These are phyloP conservation scores for Netelia melanura DNA, from an alignment of 2,888 invertebrate species.

Conservation along the genomic window DNA sequence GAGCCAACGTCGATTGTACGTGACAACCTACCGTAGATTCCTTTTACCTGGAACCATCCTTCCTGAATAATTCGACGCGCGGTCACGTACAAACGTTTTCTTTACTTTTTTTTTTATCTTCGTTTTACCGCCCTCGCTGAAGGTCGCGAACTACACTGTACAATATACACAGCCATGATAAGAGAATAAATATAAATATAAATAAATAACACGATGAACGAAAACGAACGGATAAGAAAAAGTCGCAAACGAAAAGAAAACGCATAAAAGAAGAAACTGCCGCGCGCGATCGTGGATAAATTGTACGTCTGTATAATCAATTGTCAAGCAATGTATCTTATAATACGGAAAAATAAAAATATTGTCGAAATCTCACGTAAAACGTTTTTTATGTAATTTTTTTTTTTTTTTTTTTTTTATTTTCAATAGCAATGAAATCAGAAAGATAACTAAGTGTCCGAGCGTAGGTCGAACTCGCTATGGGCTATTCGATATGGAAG, in stretches of 20 bases:
- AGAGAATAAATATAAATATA: slow-evolving; percentile 62
- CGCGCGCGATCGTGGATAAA: slow-evolving; percentile 72
- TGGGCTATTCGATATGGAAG: neutral
- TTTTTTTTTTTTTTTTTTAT: slow-evolving; percentile 8
- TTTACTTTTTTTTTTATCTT: slow-evolving; percentile 9
- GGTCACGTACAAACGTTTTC: slow-evolving; percentile 38
- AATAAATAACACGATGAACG: slow-evolving; percentile 22
- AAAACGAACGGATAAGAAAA: slow-evolving; percentile 66
- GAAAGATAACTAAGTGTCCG: neutral
- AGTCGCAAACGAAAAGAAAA: slow-evolving; percentile 52
- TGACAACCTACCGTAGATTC: slow-evolving; percentile 49
- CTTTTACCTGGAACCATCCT: slow-evolving; percentile 31
- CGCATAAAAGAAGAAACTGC: slow-evolving; percentile 54
- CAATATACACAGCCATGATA: slow-evolving; percentile 72
- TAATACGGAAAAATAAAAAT: slow-evolving; percentile 81
- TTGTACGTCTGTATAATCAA: slow-evolving; percentile 84
- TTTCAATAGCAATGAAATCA: neutral
- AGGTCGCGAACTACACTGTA: slow-evolving; percentile 70
- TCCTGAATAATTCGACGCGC: slow-evolving; percentile 43
- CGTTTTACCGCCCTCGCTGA: slow-evolving; percentile 7
- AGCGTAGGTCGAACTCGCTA: neutral
- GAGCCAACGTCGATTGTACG: slow-evolving; percentile 43
- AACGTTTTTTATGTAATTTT: neutral
- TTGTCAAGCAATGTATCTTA: slow-evolving; percentile 84
- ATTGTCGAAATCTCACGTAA: slow-evolving; percentile 66